Evolutionary conservation across 2,888 invertebrate species (phyloP), one percentile per base, ranked within the genome.

Genomic region (Cremastinae sp.): DNA sequence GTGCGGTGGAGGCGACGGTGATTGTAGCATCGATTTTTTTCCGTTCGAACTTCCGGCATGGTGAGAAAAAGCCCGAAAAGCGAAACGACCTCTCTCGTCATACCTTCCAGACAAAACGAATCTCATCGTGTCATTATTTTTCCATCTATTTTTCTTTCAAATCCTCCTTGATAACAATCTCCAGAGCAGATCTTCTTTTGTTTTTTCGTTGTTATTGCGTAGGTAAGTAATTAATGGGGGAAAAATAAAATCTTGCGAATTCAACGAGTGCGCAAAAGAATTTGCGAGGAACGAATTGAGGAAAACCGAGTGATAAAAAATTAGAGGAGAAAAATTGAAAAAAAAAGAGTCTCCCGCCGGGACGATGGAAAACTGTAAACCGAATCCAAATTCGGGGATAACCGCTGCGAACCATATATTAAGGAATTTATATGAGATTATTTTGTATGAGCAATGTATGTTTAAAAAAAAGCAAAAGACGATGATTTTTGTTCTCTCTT

Each of bases 331-430:
- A 4, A n/a, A n/a, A n/a, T n/a, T n/a, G n/a, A n/a, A n/a, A n/a
- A n/a, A n/a, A n/a, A 34, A 7, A 68, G 72, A 64, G 51, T 64
- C 45, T 66, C 56, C 56, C 34, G 62, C 65, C 56, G n/a, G 49
- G 62, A 61, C 54, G 69, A 70, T 70, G 71, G 68, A 72, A 76
- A 76, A 76, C 76, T 76, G 76, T 76, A 76, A 76, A 76, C 76
- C 76, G 76, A 76, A 76, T 68, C 62, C 62, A 53, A 58, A 47
- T 75, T 58, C 68, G 62, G 66, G 62, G 72, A 49, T 69, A 72
- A 43, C 28, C 72, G 72, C 75, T 76, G 76, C 76, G 69, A 47
- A 76, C 76, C 76, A 76, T 76, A 76, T 76, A 59, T 76, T 69
- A 69, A 76, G 59, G 53, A 59, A 69, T 45, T 16, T n/a, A 36